phyloP scores from a whole-genome alignment of 2,797 vertebrate genomes.

The Todus mexicanus region DNA sequence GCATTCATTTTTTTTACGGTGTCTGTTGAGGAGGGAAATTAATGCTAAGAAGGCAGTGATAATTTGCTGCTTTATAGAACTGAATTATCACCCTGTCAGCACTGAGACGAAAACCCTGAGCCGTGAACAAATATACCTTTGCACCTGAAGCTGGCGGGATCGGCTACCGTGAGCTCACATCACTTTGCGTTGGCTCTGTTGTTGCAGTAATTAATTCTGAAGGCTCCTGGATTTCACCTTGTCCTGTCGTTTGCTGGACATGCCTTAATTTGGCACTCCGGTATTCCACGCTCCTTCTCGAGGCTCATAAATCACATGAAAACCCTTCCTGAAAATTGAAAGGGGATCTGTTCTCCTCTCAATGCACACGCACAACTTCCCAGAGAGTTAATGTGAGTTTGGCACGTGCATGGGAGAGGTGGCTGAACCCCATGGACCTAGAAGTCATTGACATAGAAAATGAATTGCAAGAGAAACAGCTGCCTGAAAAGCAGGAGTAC shows the following conservation, averaged over 20 bases:
- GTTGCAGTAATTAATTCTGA: conserved; percentile 27
- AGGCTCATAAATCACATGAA: conserved; percentile 28
- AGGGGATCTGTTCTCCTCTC: conserved; percentile 16
- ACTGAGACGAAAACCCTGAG: background rate
- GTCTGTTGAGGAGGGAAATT: conserved; percentile 27
- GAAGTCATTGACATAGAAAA: background rate
- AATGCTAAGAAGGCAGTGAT: conserved; percentile 50
- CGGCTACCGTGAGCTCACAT: background rate
- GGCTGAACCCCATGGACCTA: background rate
- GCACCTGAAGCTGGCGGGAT: conserved; percentile 33
- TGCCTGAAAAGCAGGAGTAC: background rate
- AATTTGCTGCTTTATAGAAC: conserved; percentile 42
- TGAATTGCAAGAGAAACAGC: background rate
- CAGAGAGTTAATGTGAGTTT: background rate
- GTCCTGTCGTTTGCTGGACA: background rate
- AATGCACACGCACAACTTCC: background rate
- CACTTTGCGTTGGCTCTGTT: background rate
- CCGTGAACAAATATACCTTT: conserved; percentile 46
- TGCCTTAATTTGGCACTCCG: background rate
- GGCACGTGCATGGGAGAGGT: background rate
- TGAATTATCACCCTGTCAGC: conserved; percentile 47
- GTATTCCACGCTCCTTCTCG: background rate
- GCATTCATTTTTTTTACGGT: conserved; percentile 31
- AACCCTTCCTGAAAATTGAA: conserved; percentile 2
- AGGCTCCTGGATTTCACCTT: background rate